Evolutionary conservation across 2,888 invertebrate genomes (phyloP).

Genomic region (Eubasilissa splendida): DNA sequence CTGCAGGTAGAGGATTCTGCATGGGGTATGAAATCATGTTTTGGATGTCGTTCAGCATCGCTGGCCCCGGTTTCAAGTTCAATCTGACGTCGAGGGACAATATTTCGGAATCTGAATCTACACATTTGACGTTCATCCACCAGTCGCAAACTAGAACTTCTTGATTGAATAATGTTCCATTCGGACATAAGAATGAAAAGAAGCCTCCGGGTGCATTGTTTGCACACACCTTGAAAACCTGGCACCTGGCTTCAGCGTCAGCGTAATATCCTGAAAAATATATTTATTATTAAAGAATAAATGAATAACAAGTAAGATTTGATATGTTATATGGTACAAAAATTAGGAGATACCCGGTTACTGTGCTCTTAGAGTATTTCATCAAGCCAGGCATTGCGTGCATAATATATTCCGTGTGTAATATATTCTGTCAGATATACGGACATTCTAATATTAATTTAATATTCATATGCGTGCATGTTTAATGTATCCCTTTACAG

Average conservation of each 20-base stretch:
- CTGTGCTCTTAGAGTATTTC: too few relatives aligned
- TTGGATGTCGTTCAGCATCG: constrained; percentile 73
- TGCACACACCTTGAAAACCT: constrained; percentile 79
- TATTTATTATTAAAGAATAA: background rate
- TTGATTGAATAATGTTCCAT: constrained; percentile 80
- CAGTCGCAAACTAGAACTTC: constrained; percentile 78
- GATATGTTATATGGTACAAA: too few relatives aligned
- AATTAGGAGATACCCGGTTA: too few relatives aligned
- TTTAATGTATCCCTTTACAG: too few relatives aligned
- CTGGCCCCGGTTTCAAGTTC: constrained; percentile 67
- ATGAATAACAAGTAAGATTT: too few relatives aligned
- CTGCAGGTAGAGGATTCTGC: constrained; percentile 64
- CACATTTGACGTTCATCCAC: constrained; percentile 80
- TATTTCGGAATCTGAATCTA: constrained; percentile 64
- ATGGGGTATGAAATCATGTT: constrained; percentile 73
- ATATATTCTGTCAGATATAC: too few relatives aligned
- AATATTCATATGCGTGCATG: too few relatives aligned
- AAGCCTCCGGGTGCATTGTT: constrained; percentile 70
- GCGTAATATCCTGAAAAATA: constrained; percentile 76
- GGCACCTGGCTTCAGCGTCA: constrained; percentile 77
- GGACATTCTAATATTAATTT: too few relatives aligned
- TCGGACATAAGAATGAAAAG: constrained; percentile 78
- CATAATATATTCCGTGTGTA: too few relatives aligned
- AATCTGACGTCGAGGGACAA: constrained; percentile 61
- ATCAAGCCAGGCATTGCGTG: too few relatives aligned